These are phyloP conservation scores for Danaus chrysippus DNA, from an alignment of 2,888 invertebrate genomes.

Conservation along the genomic window DNA sequence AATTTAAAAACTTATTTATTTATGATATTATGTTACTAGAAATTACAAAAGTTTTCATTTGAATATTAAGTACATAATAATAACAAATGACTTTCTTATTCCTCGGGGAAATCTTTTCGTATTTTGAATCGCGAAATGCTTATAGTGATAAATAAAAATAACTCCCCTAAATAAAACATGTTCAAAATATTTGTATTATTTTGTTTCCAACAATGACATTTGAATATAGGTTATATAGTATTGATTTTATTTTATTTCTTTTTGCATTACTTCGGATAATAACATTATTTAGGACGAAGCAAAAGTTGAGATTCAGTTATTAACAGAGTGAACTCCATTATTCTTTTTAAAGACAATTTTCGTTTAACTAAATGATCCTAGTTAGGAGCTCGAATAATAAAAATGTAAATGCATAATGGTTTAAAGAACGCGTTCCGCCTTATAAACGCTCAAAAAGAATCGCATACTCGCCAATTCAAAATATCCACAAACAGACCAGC, in stretches of 20 bases:
- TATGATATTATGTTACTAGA: neutral
- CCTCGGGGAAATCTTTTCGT: constrained; percentile 40
- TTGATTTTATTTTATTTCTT: too few relatives aligned
- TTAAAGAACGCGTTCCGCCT: constrained; percentile 49
- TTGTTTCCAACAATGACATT: too few relatives aligned
- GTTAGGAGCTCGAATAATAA: constrained; percentile 32
- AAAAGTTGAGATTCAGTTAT: too few relatives aligned
- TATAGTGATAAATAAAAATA: constrained; percentile 31
- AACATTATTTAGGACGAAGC: too few relatives aligned
- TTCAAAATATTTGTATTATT: constrained; percentile 10
- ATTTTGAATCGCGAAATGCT: constrained; percentile 36
- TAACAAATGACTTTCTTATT: constrained; percentile 34
- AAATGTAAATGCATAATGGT: constrained; percentile 36
- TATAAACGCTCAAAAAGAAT: constrained; percentile 56
- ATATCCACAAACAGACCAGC: constrained; percentile 55
- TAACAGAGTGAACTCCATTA: neutral
- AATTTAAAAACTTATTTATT: too few relatives aligned
- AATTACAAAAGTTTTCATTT: constrained; percentile 13
- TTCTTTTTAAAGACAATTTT: neutral
- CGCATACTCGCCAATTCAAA: constrained; percentile 47
- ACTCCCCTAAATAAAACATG: constrained; percentile 25
- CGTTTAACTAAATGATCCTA: constrained; percentile 26
- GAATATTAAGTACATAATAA: constrained; percentile 30
- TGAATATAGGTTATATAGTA: too few relatives aligned
- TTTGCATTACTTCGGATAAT: too few relatives aligned